Conservation (phyloP, 2,113 vertebrate species). For the Climacteris rufus region DNA sequence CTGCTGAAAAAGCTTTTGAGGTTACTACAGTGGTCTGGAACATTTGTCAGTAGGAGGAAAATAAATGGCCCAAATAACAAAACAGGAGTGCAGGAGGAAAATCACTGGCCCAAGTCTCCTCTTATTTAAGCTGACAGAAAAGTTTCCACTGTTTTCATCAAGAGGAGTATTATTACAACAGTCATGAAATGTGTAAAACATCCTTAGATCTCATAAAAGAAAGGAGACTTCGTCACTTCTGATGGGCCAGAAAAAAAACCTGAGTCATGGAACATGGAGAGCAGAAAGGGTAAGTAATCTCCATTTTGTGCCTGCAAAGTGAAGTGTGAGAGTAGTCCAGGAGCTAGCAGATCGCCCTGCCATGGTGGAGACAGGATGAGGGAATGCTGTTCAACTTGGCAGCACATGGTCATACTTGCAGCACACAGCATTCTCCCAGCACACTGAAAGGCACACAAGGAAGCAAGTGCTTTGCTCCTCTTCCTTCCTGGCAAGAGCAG, state of each 20-base stretch:
- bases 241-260: background rate
- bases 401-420: background rate
- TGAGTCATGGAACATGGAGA: background rate
- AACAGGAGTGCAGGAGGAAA: background rate
- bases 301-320: background rate
- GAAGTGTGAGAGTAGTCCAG: background rate
- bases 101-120: background rate
- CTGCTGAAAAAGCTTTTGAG: background rate
- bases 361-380: background rate
- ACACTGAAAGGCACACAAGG: background rate
- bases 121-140: background rate
- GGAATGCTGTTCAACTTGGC: background rate
- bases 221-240: background rate
- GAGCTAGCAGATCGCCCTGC: background rate
- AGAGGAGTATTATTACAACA: background rate
- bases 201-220: background rate
- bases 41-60: background rate
- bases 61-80: background rate
- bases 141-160: background rate
- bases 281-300: background rate
- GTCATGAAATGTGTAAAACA: background rate
- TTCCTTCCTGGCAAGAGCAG: background rate
- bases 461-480: background rate
- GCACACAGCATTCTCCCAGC: background rate
- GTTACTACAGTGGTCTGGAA: background rate